A percentile compares a stretch with the other conserved stretches of the same genome.
These are phyloP conservation scores for Campopleginae sp. DNA, from an alignment of 2,888 invertebrate species.

Conservation along the genomic window DNA sequence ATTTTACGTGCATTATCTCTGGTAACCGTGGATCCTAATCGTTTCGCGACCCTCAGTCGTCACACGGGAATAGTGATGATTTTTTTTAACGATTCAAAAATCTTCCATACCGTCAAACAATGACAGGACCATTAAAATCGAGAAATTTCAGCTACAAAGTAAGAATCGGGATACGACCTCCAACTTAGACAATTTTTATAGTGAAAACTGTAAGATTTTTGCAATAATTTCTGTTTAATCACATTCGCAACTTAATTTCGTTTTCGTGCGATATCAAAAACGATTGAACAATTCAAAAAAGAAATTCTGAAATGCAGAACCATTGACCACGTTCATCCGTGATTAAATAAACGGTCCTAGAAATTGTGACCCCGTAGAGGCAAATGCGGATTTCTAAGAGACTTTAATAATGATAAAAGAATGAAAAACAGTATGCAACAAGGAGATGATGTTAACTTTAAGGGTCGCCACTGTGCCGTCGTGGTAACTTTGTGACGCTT, in stretches of 20 bases:
- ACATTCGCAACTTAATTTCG: no score
- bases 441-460: constrained; percentile 32
- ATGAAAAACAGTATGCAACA: neutral
- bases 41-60: constrained; percentile 4
- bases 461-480: constrained; percentile 29
- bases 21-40: constrained; percentile 31
- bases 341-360: neutral
- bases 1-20: constrained; percentile 46
- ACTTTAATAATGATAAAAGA: neutral
- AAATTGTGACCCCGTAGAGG: neutral
- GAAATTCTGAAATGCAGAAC: neutral
- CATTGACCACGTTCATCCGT: neutral
- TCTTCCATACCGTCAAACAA: constrained; percentile 6
- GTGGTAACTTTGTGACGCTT: constrained; percentile 59
- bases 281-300: neutral
- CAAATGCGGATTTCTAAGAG: neutral
- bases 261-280: neutral
- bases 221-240: no score
- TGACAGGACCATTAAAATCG: neutral
- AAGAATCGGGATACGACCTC: no score
- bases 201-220: no score
- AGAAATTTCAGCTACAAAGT: neutral
- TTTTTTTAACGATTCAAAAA: neutral
- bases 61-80: neutral
- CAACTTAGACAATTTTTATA: no score